Evolutionary conservation across 2,888 invertebrate genomes (phyloP), one percentile per base, ranked within the genome.

Genomic region (Meiosimyza platycephala): DNA sequence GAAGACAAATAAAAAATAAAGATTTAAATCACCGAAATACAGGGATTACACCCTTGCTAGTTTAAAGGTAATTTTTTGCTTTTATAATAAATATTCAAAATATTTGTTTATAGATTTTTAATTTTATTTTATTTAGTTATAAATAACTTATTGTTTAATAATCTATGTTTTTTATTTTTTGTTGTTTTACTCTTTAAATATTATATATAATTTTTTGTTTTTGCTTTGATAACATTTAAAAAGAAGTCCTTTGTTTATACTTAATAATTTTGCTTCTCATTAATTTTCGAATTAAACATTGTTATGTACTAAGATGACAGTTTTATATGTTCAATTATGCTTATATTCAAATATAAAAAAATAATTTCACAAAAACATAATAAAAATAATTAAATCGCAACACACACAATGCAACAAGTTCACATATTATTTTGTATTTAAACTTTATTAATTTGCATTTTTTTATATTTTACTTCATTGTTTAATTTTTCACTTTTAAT

Each of bases 131-230:
- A 82, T 86, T 85, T 84, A 85, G 83, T 86, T 86, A 86, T 86
- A 85, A 86, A 86, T 86, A 86, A 86, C 86, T 85, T 85, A 84
- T 76, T 81, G 79, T 83, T 84, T 82, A 81, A 84, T 83, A 80
- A 80, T 84, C 83, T 85, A 77, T 80, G 79, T 80, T 80, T 82
- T 82, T 78, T 80, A 71, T 72, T 76, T 77, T 78, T 75, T 77
- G 67, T 73, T 40, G 40, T 40, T 69, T 69, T 69, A 54, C 52
- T 70, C 22, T 70, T 70, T 63, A 75, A 72, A 77, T 75, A 75
- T 76, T 74, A 74, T 71, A 71, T 75, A 71, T 72, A 71, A 74
- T 77, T 78, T 75, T 75, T 71, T 75, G 54, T 74, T 65, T 72
- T 73, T 78, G 69, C 60, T 71, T 75, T 74, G 69, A 72, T 75